Conservation (phyloP, 2,888 invertebrate genomes). For the Aporophyla lueneburgensis region DNA sequence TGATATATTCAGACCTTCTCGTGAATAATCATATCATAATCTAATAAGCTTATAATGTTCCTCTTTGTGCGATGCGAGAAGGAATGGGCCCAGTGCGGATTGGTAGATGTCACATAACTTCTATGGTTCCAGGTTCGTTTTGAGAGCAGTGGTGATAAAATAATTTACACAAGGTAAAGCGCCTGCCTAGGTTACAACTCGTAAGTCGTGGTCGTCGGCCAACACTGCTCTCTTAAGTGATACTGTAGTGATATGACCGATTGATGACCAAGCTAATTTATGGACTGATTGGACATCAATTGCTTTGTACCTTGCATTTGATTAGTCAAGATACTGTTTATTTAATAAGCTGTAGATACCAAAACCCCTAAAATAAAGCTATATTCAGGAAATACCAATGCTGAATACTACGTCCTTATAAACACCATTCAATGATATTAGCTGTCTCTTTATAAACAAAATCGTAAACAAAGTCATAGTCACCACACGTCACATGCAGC, state of each 20-base stretch:
- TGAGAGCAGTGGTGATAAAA: no score
- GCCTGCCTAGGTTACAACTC: no score
- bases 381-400: no score
- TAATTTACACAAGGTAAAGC: no score
- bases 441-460: slow-evolving; percentile 15
- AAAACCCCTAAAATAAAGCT: neutral
- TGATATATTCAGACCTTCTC: neutral
- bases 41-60: no score
- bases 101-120: no score
- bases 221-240: no score
- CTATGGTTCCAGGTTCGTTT: no score
- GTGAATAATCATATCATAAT: neutral
- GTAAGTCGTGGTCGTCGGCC: no score
- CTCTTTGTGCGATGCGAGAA: no score
- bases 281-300: neutral
- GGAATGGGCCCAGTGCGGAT: no score
- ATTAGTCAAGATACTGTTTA: neutral
- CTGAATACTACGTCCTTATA: neutral
- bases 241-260: neutral
- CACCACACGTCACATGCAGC: slow-evolving; percentile 72
- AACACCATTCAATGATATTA: neutral
- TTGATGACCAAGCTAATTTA: neutral
- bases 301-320: neutral
- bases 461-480: slow-evolving; percentile 67
- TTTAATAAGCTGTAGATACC: neutral